Evolutionary conservation across 2,113 vertebrate genomes (phyloP), one percentile per base, ranked within the genome.

Genomic region (Pygoscelis adeliae): DNA sequence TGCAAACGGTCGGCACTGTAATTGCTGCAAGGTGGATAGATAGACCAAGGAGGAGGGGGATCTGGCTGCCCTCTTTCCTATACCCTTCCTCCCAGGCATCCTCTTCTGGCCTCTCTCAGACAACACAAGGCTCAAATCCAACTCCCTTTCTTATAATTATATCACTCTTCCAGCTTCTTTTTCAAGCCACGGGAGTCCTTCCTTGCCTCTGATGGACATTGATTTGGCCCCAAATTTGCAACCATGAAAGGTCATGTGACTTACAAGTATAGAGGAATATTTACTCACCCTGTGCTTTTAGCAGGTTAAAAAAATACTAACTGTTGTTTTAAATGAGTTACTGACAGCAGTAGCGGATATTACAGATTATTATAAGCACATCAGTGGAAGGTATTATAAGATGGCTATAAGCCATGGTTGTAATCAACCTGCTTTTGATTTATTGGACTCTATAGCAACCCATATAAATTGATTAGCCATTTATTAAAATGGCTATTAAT

Each of bases 361-460:
- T 84, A 44, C 95, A 95, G 76, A 87, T 91, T 90, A 95, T 97
- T 89, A 95, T 91, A 95, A 97, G 94, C 56, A 63, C 92, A 97
- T 97, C 95, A 96, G 83, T 95, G 92, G 69, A 87, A 79, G 77
- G 89, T 73, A 96, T 94, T 94, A 80, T 32, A 49, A 70, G 42
- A 73, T 97, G 96, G 96, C 95, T 77, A 52, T 65, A 65, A 96
- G 92, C 95, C 95, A 97, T 56, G 61, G 72, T 21, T 76, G 36
- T 89, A 84, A 97, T 90, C 96, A 94, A 49, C 61, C 73, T 32
- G 47, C 14, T 1, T 70, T 84, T 97, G 95, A 96, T 96, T 95
- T 93, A 96, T 84, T 74, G 13, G 80, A 46, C 87, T 95, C 83
- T 85, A 46, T 19, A 89, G 95, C 89, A 94, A 66, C 56, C 83